Base-by-base conservation (phyloP, 1,140 invertebrate species). In the Diorhabda elongata region DNA sequence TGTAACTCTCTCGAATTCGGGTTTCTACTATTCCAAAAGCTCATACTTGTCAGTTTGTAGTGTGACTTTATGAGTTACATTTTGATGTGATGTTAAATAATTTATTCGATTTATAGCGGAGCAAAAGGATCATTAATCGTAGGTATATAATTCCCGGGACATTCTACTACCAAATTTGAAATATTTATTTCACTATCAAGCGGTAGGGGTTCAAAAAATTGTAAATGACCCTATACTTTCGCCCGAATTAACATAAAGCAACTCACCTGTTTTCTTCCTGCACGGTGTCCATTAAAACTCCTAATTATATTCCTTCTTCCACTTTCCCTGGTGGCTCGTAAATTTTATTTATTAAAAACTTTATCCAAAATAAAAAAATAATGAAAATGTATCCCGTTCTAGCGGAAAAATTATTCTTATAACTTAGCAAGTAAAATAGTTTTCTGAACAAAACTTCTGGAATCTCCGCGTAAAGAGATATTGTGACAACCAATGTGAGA, bases 231-330 rank as follows among this genome's bases (percentile, higher is more conserved):
- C 26, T 26, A 26, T 26, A 26, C 26, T 26, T 26, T 26, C 26
- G 1, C 26, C 47, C 42, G 26, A 42, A 61, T 61, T 7, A 62
- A 62, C 11, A 58, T 66, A 42, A 56, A 67, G 59, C 70, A 66
- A 41, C 73, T 75, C 76, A 78, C 77, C 76, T 76, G 69, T 73
- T 74, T 73, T 77, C 76, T 71, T 77, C 77, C 62, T 76, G 69
- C 69, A 75, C 72, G 58, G 69, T 76, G 72, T 78, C 77, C 77
- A 78, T 78, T 74, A 74, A 70, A 52, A 56, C 43, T 64, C 68
- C 69, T 73, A 69, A 73, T 73, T 73, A 67, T 61, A 42, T 71
- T 45, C 56, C 67, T 62, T 52, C n/a, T 52, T 52, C 47, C 47
- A 6, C 6, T 52, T 52, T 71, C 72, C 72, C 69, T 58, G 43